phyloP scores from a whole-genome alignment of 2,888 invertebrate genomes.

The Drosophila anceps region DNA sequence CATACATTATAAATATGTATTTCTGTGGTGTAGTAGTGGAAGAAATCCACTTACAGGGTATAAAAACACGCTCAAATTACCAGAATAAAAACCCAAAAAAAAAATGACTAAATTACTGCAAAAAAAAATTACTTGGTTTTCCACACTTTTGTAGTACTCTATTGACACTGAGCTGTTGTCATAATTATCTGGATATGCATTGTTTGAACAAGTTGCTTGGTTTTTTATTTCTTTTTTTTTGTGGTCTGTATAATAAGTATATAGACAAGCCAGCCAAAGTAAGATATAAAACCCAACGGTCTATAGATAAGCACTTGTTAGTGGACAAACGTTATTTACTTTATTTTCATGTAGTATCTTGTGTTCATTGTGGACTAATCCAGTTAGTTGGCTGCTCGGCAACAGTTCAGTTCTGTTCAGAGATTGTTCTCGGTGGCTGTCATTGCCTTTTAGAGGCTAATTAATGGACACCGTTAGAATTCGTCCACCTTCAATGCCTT shows the following conservation, averaged over 20 bases:
- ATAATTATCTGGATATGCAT: slow-evolving; percentile 42
- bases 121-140: slow-evolving; percentile 51
- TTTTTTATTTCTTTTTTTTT: slow-evolving; percentile 33
- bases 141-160: slow-evolving; percentile 18
- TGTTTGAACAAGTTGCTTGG: slow-evolving; percentile 63
- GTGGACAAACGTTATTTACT: neutral
- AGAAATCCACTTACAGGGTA: neutral
- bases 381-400: slow-evolving; percentile 3
- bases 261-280: slow-evolving; percentile 29
- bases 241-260: slow-evolving; percentile 33
- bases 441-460: slow-evolving; percentile 48
- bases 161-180: slow-evolving; percentile 52
- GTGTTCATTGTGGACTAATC: slow-evolving; percentile 18
- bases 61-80: neutral
- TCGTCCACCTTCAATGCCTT: slow-evolving; percentile 45
- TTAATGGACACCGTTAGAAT: slow-evolving; percentile 59
- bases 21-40: no score
- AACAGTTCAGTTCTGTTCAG: slow-evolving; percentile 23
- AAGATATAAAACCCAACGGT: slow-evolving; percentile 15
- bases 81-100: slow-evolving; percentile 12
- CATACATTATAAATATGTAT: neutral
- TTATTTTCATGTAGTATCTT: slow-evolving; percentile 8
- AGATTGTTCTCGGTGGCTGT: slow-evolving; percentile 12
- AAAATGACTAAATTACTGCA: slow-evolving; percentile 25
- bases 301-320: slow-evolving; percentile 1